Percentiles rank a stretch among this genome's conserved stretches.
phyloP scores from a whole-genome alignment of 1,140 invertebrate species.

The Drosophila grimshawi region DNA sequence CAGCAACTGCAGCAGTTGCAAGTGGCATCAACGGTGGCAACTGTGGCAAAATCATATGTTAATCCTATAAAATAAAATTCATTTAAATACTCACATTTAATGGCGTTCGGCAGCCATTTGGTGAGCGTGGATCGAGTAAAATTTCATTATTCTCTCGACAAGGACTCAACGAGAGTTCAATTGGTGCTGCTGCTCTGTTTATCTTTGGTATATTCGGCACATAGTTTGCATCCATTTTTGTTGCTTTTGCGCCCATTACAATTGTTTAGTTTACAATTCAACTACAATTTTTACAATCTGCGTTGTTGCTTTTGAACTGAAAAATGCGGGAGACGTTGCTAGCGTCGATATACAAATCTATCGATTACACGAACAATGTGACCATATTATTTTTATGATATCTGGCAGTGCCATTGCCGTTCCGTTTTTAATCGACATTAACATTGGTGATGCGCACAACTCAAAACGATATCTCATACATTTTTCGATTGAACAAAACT shows the following conservation, averaged over 20 bases:
- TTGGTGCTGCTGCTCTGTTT: conserved; percentile 38
- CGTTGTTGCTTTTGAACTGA: conserved; percentile 36
- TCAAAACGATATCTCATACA: conserved; percentile 28
- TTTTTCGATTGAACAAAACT: conserved; percentile 34
- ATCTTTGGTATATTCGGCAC: conserved; percentile 71
- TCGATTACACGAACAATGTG: conserved; percentile 12
- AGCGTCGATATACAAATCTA: conserved; percentile 40
- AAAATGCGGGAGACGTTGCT: conserved; percentile 51
- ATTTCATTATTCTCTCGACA: conserved; percentile 35
- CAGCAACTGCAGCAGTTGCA: neutral
- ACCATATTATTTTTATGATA: neutral
- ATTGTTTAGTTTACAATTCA: neutral
- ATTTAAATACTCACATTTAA: conserved; percentile 58
- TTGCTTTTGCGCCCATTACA: conserved; percentile 72
- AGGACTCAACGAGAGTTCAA: conserved; percentile 42
- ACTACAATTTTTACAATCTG: conserved; percentile 19
- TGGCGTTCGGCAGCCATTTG: conserved; percentile 71
- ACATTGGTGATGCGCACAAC: conserved; percentile 9
- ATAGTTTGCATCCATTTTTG: conserved; percentile 72
- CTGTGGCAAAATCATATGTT: conserved; percentile 9
- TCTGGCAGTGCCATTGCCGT: neutral
- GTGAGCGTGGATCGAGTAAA: conserved; percentile 70
- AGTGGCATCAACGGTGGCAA: neutral
- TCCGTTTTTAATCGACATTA: conserved; percentile 7
- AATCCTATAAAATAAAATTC: neutral